A percentile compares a stretch with the other conserved stretches of the same genome.
Evolutionary conservation across 2,797 vertebrate species (phyloP).

Genomic region (Sebastes umbrosus): DNA sequence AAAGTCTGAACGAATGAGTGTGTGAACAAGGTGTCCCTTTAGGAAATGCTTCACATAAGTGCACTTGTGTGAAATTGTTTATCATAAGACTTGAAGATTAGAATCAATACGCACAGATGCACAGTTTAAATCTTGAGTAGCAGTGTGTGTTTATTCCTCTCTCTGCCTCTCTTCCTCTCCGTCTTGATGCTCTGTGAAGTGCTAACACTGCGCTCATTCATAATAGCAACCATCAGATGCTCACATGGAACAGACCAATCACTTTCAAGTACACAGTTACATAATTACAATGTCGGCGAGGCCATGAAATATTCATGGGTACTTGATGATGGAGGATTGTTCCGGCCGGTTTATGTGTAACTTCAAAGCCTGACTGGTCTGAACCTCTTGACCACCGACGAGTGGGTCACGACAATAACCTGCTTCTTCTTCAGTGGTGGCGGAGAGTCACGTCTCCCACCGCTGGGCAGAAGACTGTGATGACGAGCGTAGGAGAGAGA

Average conservation of each 20-base stretch:
- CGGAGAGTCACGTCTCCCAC: constrained; percentile 18
- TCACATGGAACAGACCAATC: constrained; percentile 56
- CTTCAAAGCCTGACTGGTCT: constrained; percentile 37
- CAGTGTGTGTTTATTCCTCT: neutral
- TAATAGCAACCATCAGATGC: constrained; percentile 47
- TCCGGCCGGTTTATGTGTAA: constrained; percentile 26
- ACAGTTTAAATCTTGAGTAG: neutral
- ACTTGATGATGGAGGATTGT: constrained; percentile 37
- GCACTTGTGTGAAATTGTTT: neutral
- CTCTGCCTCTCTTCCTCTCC: neutral
- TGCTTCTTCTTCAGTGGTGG: constrained; percentile 4
- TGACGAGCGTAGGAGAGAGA: neutral
- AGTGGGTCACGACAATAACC: constrained; percentile 38
- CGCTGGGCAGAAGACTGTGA: neutral
- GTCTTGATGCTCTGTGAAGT: constrained; percentile 19
- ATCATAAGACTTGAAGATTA: neutral
- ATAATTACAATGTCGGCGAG: constrained; percentile 44
- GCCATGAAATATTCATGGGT: constrained; percentile 60
- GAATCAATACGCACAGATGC: neutral
- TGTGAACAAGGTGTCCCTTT: neutral
- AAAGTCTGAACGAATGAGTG: constrained; percentile 1
- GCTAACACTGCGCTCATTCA: constrained; percentile 65
- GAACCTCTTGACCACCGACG: constrained; percentile 42
- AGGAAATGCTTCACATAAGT: neutral
- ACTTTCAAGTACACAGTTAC: constrained; percentile 41